These are phyloP conservation scores for Aelia acuminata DNA, from an alignment of 2,888 invertebrate genomes.

Conservation along the genomic window DNA sequence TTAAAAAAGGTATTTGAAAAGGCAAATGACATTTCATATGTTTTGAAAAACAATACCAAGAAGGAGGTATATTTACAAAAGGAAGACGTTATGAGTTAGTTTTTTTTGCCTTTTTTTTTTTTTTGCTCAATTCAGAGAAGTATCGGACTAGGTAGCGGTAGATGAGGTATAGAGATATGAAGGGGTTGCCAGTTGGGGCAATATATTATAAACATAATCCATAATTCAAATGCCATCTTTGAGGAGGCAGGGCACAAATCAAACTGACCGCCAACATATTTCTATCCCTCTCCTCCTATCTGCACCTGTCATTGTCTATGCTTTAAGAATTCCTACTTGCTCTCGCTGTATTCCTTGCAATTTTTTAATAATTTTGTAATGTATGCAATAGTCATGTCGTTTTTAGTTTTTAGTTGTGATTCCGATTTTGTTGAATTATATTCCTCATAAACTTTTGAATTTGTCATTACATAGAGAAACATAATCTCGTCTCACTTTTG, in stretches of 20 bases:
- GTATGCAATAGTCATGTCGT: too few species aligned
- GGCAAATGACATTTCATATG: too few species aligned
- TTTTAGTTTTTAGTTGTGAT: too few species aligned
- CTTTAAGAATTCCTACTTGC: neutral
- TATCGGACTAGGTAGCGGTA: neutral
- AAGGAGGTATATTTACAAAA: too few species aligned
- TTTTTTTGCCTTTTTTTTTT: too few species aligned
- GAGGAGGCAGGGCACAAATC: conserved; percentile 40
- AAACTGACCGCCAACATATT: neutral
- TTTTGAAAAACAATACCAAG: too few species aligned
- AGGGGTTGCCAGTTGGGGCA: neutral
- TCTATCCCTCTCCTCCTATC: neutral
- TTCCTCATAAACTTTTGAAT: too few species aligned
- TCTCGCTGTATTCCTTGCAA: neutral
- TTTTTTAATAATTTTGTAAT: neutral
- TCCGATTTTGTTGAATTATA: too few species aligned
- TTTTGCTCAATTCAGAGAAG: neutral
- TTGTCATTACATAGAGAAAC: too few species aligned
- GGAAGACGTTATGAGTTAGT: too few species aligned
- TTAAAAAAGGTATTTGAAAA: too few species aligned
- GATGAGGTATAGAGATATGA: conserved; percentile 7
- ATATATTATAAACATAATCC: conserved; percentile 50
- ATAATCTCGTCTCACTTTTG: too few species aligned
- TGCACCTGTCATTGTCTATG: conserved; percentile 25
- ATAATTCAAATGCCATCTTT: conserved; percentile 47